phyloP scores from a whole-genome alignment of 2,113 vertebrate genomes.

The Notiomystis cincta region DNA sequence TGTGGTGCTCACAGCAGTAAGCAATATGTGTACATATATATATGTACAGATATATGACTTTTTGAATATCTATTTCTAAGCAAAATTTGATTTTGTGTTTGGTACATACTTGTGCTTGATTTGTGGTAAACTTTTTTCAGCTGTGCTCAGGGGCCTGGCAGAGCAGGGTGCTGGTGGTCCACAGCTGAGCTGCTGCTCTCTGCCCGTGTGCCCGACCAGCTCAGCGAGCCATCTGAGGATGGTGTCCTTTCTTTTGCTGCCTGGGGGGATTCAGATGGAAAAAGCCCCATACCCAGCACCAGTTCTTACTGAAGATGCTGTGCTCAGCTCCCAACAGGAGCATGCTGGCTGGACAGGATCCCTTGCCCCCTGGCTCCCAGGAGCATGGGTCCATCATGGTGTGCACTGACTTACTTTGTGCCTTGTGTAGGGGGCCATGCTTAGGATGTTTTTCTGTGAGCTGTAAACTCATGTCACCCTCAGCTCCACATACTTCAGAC shows the following conservation, averaged over 20 bases:
- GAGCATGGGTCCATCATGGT: background rate
- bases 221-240: fast-evolving
- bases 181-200: background rate
- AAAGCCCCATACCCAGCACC: background rate
- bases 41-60: background rate
- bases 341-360: fast-evolving
- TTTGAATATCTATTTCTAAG: background rate
- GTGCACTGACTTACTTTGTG: background rate
- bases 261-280: background rate
- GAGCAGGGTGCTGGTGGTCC: background rate
- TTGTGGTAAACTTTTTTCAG: fast-evolving
- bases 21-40: background rate
- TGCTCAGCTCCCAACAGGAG: background rate
- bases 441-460: background rate
- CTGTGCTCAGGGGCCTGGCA: fast-evolving
- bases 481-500: background rate
- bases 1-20: background rate
- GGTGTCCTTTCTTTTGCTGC: background rate
- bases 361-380: fast-evolving
- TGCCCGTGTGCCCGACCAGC: fast-evolving
- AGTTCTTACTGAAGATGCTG: background rate
- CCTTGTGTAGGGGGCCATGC: fast-evolving
- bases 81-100: fast-evolving
- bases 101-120: background rate
- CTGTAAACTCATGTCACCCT: background rate